A percentile compares a stretch with the other conserved stretches of the same genome.
Evolutionary conservation across 2,113 vertebrate species (phyloP).

Genomic region (Bostrychus sinensis): DNA sequence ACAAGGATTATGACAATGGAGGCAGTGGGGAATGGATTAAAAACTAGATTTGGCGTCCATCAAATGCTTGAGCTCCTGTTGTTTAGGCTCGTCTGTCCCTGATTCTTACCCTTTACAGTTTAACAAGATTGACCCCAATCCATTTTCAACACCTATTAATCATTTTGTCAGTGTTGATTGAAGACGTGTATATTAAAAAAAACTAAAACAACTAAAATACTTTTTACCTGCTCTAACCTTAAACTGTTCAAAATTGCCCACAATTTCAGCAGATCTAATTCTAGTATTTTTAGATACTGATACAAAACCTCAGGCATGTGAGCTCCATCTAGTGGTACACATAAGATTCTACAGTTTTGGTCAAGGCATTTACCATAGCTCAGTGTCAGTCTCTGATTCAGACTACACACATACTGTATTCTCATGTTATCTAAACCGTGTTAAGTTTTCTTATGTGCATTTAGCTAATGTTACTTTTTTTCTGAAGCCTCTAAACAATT

Average conservation of each 20-base stretch:
- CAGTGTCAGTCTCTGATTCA: too few relatives aligned
- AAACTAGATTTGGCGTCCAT: conserved; percentile 69
- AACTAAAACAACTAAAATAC: too few relatives aligned
- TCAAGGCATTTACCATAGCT: too few relatives aligned
- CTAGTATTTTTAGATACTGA: background rate
- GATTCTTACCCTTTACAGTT: conserved; percentile 44
- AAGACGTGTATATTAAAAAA: background rate
- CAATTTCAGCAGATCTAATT: background rate
- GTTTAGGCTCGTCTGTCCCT: conserved; percentile 25
- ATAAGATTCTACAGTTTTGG: background rate
- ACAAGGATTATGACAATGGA: conserved; percentile 77
- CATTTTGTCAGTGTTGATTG: conserved; percentile 1
- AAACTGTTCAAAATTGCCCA: conserved; percentile 6
- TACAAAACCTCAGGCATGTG: conserved; percentile 18
- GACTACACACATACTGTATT: too few relatives aligned
- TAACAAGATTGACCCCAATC: conserved; percentile 41
- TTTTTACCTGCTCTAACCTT: background rate
- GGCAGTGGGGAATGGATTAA: conserved; percentile 69
- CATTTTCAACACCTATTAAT: conserved; percentile 8
- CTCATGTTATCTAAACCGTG: background rate
- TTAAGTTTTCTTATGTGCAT: background rate
- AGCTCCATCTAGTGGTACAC: conserved; percentile 75
- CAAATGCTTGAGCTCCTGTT: conserved; percentile 57
- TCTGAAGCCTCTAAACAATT: background rate
- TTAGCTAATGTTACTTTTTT: background rate